These are phyloP conservation scores for Pandion haliaetus DNA, from an alignment of 2,113 vertebrate species.

Conservation along the genomic window DNA sequence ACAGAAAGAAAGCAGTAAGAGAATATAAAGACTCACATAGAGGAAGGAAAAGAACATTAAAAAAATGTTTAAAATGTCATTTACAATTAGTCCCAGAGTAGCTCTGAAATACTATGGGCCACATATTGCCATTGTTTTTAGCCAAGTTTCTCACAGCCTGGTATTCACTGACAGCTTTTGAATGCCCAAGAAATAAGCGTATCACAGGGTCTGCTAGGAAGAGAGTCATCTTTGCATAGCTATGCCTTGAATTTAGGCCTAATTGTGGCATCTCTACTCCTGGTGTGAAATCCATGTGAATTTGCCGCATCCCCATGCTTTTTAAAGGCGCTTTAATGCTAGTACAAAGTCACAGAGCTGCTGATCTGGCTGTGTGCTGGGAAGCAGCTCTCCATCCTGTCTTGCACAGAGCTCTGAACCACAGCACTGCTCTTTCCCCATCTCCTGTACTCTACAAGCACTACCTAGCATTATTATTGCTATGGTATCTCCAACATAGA, in stretches of 20 bases:
- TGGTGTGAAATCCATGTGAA: not conserved
- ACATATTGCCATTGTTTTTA: not conserved
- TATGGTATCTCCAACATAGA: not conserved
- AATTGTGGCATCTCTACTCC: not conserved
- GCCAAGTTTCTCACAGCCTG: not conserved
- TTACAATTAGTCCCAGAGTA: not conserved
- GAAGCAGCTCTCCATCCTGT: not conserved
- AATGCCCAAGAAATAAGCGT: not conserved
- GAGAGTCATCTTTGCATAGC: not conserved
- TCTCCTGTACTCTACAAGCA: not conserved
- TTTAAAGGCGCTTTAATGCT: not conserved
- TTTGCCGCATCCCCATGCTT: not conserved
- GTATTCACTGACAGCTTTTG: not conserved
- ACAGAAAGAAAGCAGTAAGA: not conserved
- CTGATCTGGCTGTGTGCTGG: accelerated
- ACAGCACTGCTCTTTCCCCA: not conserved
- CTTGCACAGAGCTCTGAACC: not conserved
- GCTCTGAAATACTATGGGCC: not conserved
- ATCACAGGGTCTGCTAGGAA: not conserved
- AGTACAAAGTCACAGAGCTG: not conserved
- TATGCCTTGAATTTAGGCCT: not conserved
- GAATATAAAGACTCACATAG: not conserved
- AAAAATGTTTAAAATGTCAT: not conserved
- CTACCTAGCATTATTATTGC: not conserved
- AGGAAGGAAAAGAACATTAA: not conserved